These are phyloP conservation scores for Chrysolina haemoptera DNA, from an alignment of 2,888 invertebrate genomes.

Conservation along the genomic window DNA sequence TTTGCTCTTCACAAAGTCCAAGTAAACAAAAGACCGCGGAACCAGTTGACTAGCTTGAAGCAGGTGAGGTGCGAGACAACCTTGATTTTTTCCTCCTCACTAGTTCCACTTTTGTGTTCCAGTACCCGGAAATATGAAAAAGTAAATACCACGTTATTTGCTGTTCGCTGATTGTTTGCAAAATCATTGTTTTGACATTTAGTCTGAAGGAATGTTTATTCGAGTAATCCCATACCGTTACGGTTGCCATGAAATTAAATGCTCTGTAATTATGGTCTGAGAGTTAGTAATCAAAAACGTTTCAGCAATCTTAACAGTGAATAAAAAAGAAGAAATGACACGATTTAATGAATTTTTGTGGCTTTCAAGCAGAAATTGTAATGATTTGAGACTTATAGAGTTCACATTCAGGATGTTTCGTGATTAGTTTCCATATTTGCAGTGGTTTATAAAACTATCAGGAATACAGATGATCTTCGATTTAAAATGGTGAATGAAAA, in stretches of 20 bases:
- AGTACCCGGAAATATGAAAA: constrained; percentile 9
- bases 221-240: background rate
- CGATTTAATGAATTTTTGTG: background rate
- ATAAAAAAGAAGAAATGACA: background rate
- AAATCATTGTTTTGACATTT: background rate
- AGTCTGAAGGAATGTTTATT: background rate
- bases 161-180: constrained; percentile 2
- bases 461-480: too few species aligned
- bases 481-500: too few species aligned
- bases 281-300: background rate
- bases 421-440: too few species aligned
- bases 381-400: too few species aligned
- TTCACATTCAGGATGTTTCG: too few species aligned
- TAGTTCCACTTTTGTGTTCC: background rate
- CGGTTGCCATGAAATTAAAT: background rate
- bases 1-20: background rate
- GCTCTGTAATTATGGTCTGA: background rate
- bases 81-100: constrained; percentile 2
- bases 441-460: background rate
- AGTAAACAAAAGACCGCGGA: background rate
- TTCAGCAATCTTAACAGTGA: background rate
- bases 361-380: background rate
- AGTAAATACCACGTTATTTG: constrained; percentile 1
- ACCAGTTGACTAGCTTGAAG: background rate
- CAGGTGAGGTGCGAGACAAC: constrained; percentile 4